Conservation (phyloP, 2,888 invertebrate genomes). For the Zygaena filipendulae region DNA sequence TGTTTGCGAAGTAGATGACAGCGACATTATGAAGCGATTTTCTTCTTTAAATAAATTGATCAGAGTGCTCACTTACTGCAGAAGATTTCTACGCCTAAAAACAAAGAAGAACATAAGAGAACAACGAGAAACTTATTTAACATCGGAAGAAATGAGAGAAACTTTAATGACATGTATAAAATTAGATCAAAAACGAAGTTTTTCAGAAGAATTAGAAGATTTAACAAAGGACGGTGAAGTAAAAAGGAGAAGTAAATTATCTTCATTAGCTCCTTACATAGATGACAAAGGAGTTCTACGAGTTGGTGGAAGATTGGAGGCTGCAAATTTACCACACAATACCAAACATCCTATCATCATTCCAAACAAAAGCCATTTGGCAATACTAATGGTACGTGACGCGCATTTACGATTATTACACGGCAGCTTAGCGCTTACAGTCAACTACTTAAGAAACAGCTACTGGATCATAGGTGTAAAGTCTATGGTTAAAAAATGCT, state of each 20-base stretch:
- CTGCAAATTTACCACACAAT: no score
- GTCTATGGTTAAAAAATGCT: conserved; percentile 9
- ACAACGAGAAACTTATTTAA: no score
- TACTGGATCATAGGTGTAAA: conserved; percentile 20
- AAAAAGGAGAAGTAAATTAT: conserved; percentile 11
- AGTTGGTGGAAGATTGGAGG: no score
- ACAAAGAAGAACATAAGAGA: conserved; percentile 2
- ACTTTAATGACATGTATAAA: conserved; percentile 14
- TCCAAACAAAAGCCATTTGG: conserved; percentile 12
- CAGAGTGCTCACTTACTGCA: no score
- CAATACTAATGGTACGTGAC: conserved; percentile 15
- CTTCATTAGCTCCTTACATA: conserved; percentile 16
- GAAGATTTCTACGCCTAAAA: no score
- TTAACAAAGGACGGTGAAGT: conserved; percentile 6
- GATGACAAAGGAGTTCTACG: conserved; percentile 13
- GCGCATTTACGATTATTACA: conserved; percentile 18
- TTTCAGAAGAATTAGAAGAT: conserved; percentile 7
- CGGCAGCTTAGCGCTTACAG: conserved; percentile 18
- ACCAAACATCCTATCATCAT: conserved; percentile 17
- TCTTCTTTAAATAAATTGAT: no score
- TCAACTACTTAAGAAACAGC: conserved; percentile 16
- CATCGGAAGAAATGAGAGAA: conserved; percentile 11
- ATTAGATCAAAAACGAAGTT: conserved; percentile 12
- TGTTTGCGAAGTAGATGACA: no score
- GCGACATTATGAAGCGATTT: no score